Conservation (phyloP, 92 coral and sea anemone genomes). For the Chrysogorgia sp. region DNA sequence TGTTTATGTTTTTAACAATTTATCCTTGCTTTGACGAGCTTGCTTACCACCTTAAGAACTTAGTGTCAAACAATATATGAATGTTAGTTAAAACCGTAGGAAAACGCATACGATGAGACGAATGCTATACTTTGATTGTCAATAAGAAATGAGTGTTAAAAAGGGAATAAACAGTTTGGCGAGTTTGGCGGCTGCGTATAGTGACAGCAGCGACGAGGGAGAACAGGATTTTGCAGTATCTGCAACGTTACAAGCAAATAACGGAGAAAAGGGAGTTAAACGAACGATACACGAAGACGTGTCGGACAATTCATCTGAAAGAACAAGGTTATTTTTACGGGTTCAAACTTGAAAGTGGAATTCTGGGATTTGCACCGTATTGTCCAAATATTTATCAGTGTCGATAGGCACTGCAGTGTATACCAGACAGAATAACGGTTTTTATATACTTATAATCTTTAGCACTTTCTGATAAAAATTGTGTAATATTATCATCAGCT, state of each 20-base stretch:
- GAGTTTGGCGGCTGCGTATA: not conserved
- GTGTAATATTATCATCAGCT: too few species aligned
- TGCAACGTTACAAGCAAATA: not conserved
- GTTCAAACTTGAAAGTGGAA: not conserved
- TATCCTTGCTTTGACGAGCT: too few species aligned
- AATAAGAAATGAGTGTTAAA: not conserved
- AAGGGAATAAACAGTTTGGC: constrained; percentile 22
- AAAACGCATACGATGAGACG: not conserved
- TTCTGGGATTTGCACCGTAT: not conserved
- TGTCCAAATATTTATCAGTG: too few species aligned
- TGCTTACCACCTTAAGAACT: not conserved
- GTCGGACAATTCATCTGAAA: not conserved
- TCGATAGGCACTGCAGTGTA: too few species aligned
- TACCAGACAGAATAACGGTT: too few species aligned
- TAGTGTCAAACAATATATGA: not conserved
- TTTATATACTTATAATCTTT: too few species aligned
- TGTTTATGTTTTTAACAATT: not conserved
- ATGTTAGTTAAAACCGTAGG: not conserved
- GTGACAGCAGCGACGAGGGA: constrained; percentile 22
- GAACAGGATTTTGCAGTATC: not conserved
- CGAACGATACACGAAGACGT: constrained; percentile 12
- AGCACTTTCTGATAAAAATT: too few species aligned
- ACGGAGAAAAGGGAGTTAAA: constrained; percentile 13
- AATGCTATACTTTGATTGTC: not conserved
- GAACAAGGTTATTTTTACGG: not conserved